Base-by-base conservation (phyloP, 2,888 invertebrate genomes). In the Scrobipalpa atriplicella region DNA sequence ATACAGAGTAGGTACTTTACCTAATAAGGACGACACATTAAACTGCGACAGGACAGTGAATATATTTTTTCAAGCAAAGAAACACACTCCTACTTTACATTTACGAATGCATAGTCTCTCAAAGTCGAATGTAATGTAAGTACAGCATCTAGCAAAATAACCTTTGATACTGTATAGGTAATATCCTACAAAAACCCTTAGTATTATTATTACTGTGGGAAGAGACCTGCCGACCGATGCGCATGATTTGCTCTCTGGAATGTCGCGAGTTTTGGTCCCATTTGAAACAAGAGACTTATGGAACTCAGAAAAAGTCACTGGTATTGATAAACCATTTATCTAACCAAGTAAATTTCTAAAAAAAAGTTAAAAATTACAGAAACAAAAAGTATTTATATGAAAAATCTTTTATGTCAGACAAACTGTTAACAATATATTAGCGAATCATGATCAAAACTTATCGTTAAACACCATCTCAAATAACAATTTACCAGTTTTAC, bases 181-280 rank as follows among this genome's bases (percentile, higher is more conserved):
- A n/a, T 56, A 56, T 29, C n/a, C 29, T 29, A 56, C 5, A 18
- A 56, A 21, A 56, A 29, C n/a, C 36, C 13, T 36, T 56, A 36
- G 29, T 36, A 36, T 56, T 56, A 62, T 62, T 67, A 67, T 65
- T 67, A 67, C 62, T 67, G 67, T 67, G 67, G 62, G 67, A 67
- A 67, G 56, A 16, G 7, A 38, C 54, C 39, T 29, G 62, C 39
- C 21, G 65, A 47, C 56, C 69, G 71, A 66, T 67, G 67, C 69
- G 71, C 67, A 68, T 66, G 65, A 66, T 62, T 66, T 47, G 65
- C 62, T 67, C 61, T 19, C 21, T 38, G 69, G 71, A 71, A 71
- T 71, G 71, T 61, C 65, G 68, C 67, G 62, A 64, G 62, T 54
- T 67, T 65, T 62, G 65, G 61, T 62, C 56, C 66, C 60, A 51